A percentile compares a stretch with the other conserved stretches of the same genome.
These are phyloP conservation scores for Burhinus bistriatus DNA, from an alignment of 2,113 vertebrate species.

Conservation along the genomic window DNA sequence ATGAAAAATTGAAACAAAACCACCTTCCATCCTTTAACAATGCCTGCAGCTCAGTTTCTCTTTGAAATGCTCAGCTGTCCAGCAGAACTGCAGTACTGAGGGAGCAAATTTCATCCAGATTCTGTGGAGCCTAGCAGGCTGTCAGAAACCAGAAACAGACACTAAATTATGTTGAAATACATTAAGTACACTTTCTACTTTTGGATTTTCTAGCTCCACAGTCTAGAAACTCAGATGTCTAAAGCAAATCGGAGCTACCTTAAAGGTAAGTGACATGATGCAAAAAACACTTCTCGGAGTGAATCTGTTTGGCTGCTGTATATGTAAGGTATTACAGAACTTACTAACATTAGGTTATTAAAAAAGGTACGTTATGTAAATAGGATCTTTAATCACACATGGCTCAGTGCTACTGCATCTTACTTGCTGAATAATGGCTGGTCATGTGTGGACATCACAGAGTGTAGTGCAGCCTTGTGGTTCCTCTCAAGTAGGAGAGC, in stretches of 20 bases:
- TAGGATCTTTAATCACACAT: background rate
- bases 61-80: background rate
- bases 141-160: conserved; percentile 38
- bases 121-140: background rate
- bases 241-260: background rate
- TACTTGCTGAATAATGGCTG: background rate
- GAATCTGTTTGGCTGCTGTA: background rate
- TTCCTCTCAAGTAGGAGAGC: background rate
- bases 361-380: background rate
- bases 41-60: background rate
- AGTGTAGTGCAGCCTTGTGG: background rate
- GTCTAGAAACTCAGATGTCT: background rate
- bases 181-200: background rate
- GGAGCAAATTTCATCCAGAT: background rate
- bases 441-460: background rate
- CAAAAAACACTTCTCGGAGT: background rate
- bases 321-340: background rate
- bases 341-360: no score
- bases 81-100: background rate
- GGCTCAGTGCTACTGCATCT: background rate
- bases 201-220: background rate
- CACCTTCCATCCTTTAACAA: background rate
- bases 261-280: background rate
- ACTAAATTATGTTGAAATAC: background rate
- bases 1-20: background rate